Evolutionary conservation across 2,797 vertebrate species (phyloP), one percentile per base, ranked within the genome.

Genomic region (Naso thynnoides): DNA sequence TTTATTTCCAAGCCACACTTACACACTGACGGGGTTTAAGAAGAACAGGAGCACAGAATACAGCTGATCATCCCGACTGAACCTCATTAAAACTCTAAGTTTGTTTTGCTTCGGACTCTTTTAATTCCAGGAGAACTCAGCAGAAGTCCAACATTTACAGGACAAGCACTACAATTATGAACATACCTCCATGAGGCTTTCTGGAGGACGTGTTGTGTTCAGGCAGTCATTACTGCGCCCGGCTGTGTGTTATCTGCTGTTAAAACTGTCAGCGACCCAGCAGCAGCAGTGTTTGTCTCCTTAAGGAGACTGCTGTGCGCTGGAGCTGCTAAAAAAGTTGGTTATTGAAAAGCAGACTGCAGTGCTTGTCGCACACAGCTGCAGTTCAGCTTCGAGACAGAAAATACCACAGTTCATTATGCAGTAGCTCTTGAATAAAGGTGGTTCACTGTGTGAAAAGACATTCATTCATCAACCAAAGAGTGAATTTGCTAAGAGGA

Each of bases 141-240:
- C 53, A 65, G 62, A 76, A 31, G 68, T 73, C 68, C 53, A 81
- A 58, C 71, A 70, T 82, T 87, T 87, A 55, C 50, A 58, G 53
- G 78, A 54, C 56, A 77, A 42, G 73, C 79, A 70, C 87, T 90
- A 61, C 81, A 87, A 88, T 92, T 88, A 89, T 14, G 76, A 74
- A 56, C 81, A 89, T 72, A 76, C 74, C 72, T 85, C 41, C 45
- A 45, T 18, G 18, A 54, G 27, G 44, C 39, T 86, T 83, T 77
- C 55, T 78, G 50, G 57, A 68, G 36, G 62, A 63, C 66, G 60
- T 50, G 78, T 53, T 80, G 68, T 73, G 56, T 75, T 83, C 65
- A 88, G 68, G 80, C 87, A 75, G 75, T 88, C 82, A 91, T 91
- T 91, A 88, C 71, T 26, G 52, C 21, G 64, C 67, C 69, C 0